Evolutionary conservation across 1,140 invertebrate genomes (phyloP).

Genomic region (Belonocnema kinseyi): DNA sequence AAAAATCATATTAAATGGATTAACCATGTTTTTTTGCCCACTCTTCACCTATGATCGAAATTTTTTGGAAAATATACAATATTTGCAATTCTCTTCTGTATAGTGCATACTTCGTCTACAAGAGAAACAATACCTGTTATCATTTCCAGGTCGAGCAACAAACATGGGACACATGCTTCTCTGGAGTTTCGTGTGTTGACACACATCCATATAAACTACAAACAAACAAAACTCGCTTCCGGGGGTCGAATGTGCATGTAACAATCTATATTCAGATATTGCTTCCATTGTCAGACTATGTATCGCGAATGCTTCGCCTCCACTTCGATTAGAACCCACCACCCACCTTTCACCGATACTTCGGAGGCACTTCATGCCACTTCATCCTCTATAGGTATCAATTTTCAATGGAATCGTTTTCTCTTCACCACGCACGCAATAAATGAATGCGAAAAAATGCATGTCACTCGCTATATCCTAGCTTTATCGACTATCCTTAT

Average conservation of each 20-base stretch:
- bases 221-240: slow-evolving; percentile 56
- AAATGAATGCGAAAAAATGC: background rate
- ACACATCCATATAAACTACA: slow-evolving; percentile 48
- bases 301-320: slow-evolving; percentile 57
- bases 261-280: slow-evolving; percentile 65
- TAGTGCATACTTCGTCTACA: background rate
- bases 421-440: background rate
- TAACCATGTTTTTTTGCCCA: too few relatives aligned
- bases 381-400: slow-evolving; percentile 20
- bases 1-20: too few relatives aligned
- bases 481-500: background rate
- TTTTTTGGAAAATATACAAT: too few relatives aligned
- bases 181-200: slow-evolving; percentile 38
- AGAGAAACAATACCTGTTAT: slow-evolving; percentile 66
- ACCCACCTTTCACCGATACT: slow-evolving; percentile 7
- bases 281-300: slow-evolving; percentile 63
- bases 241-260: slow-evolving; percentile 52
- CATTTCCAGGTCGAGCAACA: slow-evolving; percentile 68
- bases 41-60: too few relatives aligned
- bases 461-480: background rate
- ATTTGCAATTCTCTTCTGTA: too few relatives aligned
- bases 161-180: slow-evolving; percentile 53
- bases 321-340: slow-evolving; percentile 43
- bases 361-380: slow-evolving; percentile 21
- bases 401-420: slow-evolving; percentile 30